These are phyloP conservation scores for Huso huso DNA, from an alignment of 2,797 vertebrate species.

Conservation along the genomic window DNA sequence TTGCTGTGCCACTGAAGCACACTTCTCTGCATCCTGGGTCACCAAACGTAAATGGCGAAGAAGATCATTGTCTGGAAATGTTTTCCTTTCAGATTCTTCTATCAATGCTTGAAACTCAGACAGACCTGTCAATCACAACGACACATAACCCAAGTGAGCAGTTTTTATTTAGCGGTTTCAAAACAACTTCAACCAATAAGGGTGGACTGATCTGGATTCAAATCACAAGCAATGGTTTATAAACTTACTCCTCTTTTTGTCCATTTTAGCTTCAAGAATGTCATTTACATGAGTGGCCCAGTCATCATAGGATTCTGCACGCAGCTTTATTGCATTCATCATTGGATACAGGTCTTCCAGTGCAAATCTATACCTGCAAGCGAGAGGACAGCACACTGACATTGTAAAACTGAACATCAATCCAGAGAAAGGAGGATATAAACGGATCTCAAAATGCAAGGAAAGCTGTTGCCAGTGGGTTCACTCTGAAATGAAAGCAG, in stretches of 20 bases:
- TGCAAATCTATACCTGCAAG: slow-evolving; percentile 76
- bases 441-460: not conserved
- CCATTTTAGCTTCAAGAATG: slow-evolving; percentile 74
- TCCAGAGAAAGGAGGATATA: not conserved
- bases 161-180: not conserved
- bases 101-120: slow-evolving; percentile 77
- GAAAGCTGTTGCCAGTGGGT: not conserved
- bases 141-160: not conserved
- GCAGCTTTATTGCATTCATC: slow-evolving; percentile 69
- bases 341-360: slow-evolving; percentile 77
- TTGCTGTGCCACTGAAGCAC: slow-evolving; percentile 85
- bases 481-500: not conserved
- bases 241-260: slow-evolving; percentile 75
- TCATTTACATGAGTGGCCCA: slow-evolving; percentile 77
- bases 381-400: not conserved
- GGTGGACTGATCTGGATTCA: no score
- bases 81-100: slow-evolving; percentile 78
- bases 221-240: no score
- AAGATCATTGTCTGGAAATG: slow-evolving; percentile 74
- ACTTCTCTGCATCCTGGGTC: slow-evolving; percentile 83
- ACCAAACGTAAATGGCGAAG: slow-evolving; percentile 70
- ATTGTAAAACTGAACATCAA: not conserved
- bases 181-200: no score
- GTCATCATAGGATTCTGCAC: slow-evolving; percentile 79
- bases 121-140: slow-evolving; percentile 59